These are phyloP conservation scores for Habrosyne pyritoides DNA, from an alignment of 2,888 invertebrate genomes.

Conservation along the genomic window DNA sequence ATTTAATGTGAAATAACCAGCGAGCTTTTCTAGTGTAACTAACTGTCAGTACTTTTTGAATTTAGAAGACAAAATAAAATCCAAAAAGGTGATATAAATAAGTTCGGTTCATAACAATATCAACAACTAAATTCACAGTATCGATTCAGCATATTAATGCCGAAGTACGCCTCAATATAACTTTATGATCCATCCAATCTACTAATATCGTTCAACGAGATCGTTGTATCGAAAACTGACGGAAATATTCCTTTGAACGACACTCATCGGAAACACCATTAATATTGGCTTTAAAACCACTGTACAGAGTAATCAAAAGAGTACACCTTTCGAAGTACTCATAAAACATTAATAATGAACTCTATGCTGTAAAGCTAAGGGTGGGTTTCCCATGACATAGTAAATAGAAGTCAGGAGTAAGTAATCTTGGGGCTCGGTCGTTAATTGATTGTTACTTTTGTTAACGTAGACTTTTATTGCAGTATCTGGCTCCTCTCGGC, in stretches of 20 bases:
- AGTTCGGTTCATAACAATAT: too few relatives aligned
- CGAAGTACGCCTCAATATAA: too few relatives aligned
- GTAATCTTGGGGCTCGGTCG: constrained; percentile 43
- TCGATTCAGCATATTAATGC: too few relatives aligned
- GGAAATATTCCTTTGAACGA: neutral
- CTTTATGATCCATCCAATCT: neutral
- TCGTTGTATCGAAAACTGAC: neutral
- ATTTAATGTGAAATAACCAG: too few relatives aligned
- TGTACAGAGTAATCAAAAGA: constrained; percentile 19
- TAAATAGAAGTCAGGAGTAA: constrained; percentile 29
- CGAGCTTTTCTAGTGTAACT: too few relatives aligned
- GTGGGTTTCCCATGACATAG: constrained; percentile 15
- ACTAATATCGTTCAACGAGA: neutral
- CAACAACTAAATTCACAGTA: neutral
- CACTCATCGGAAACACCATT: neutral
- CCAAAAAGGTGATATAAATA: too few relatives aligned
- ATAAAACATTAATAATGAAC: constrained; percentile 10
- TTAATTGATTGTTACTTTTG: constrained; percentile 64
- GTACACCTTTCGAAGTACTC: neutral
- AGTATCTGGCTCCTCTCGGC: constrained; percentile 16
- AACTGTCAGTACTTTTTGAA: too few relatives aligned
- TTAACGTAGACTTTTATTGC: constrained; percentile 49
- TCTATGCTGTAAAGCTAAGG: neutral
- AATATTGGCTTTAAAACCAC: constrained; percentile 10
- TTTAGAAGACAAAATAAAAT: too few relatives aligned